These are phyloP conservation scores for Triplophysa dalaica DNA, from an alignment of 2,113 vertebrate species.

Conservation along the genomic window DNA sequence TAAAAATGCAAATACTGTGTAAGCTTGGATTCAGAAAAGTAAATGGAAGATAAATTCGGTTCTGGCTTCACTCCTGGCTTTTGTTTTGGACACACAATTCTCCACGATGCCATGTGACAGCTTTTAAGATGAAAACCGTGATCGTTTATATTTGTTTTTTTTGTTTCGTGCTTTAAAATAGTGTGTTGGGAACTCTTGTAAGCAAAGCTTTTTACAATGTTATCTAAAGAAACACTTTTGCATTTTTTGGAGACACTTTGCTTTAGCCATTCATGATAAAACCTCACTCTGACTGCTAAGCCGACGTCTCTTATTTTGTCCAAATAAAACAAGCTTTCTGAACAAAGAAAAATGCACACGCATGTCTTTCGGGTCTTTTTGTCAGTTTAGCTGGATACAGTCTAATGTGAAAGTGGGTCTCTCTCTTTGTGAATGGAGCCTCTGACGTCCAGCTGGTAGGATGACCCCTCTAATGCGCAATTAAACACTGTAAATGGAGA, in stretches of 20 bases:
- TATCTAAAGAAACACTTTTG: background rate
- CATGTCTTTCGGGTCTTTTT: slow-evolving; percentile 4
- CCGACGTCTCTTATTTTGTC: slow-evolving; percentile 18
- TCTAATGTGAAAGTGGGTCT: slow-evolving; percentile 53
- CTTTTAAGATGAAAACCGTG: background rate
- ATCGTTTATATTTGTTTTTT: background rate
- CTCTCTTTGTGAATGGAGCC: slow-evolving; percentile 30
- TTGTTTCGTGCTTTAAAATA: background rate
- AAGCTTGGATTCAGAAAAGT: too few species aligned
- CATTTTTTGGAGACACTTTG: too few species aligned
- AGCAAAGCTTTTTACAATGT: background rate
- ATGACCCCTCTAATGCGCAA: slow-evolving; percentile 55
- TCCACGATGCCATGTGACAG: background rate
- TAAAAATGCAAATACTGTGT: too few species aligned
- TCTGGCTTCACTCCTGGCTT: too few species aligned
- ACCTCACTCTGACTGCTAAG: slow-evolving; percentile 3
- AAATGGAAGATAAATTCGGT: too few species aligned
- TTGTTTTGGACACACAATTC: background rate
- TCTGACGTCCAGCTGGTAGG: slow-evolving; percentile 49
- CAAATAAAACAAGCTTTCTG: slow-evolving; percentile 22
- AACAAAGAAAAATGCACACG: background rate
- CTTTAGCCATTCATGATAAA: slow-evolving; percentile 19
- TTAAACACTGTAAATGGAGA: slow-evolving; percentile 59
- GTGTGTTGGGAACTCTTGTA: background rate
- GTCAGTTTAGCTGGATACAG: background rate